A percentile compares a stretch with the other conserved stretches of the same genome.
Conservation (phyloP, 2,888 invertebrate genomes). For the Calliopum simillimum region DNA sequence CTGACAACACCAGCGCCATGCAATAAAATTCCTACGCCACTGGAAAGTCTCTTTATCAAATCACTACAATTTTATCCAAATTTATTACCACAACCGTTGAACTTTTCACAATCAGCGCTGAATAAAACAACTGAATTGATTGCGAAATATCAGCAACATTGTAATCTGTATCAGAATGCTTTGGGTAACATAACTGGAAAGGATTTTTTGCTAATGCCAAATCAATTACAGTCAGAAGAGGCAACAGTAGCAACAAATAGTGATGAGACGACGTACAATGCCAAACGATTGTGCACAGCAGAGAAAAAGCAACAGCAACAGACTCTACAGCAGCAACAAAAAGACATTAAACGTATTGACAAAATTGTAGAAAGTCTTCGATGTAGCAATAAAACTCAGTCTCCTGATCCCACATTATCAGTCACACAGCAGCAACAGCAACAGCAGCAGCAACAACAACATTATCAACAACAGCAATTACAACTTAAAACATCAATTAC, state of each 20-base stretch:
- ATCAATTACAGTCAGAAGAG: slow-evolving; percentile 31
- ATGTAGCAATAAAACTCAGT: slow-evolving; percentile 41
- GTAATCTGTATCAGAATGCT: slow-evolving; percentile 59
- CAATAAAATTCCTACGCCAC: slow-evolving; percentile 58
- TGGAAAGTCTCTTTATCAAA: slow-evolving; percentile 66
- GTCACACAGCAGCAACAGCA: slow-evolving; percentile 45
- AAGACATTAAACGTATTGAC: slow-evolving; percentile 67
- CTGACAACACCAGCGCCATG: slow-evolving; percentile 22
- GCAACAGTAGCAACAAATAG: background rate
- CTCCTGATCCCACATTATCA: background rate
- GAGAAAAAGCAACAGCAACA: slow-evolving; percentile 46
- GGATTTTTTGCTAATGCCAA: slow-evolving; percentile 36
- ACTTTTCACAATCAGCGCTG: slow-evolving; percentile 66
- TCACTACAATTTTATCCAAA: slow-evolving; percentile 67
- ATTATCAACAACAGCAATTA: slow-evolving; percentile 37
- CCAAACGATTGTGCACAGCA: slow-evolving; percentile 55
- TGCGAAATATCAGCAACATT: slow-evolving; percentile 66
- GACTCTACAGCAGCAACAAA: slow-evolving; percentile 50
- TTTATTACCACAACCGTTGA: slow-evolving; percentile 65
- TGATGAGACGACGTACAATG: slow-evolving; percentile 48
- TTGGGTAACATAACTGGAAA: slow-evolving; percentile 43
- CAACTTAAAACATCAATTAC: background rate
- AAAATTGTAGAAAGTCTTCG: slow-evolving; percentile 66
- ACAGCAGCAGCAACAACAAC: slow-evolving; percentile 47
- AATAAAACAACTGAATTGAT: slow-evolving; percentile 65